phyloP scores from a whole-genome alignment of 2,888 invertebrate genomes.

The Eristalis arbustorum region DNA sequence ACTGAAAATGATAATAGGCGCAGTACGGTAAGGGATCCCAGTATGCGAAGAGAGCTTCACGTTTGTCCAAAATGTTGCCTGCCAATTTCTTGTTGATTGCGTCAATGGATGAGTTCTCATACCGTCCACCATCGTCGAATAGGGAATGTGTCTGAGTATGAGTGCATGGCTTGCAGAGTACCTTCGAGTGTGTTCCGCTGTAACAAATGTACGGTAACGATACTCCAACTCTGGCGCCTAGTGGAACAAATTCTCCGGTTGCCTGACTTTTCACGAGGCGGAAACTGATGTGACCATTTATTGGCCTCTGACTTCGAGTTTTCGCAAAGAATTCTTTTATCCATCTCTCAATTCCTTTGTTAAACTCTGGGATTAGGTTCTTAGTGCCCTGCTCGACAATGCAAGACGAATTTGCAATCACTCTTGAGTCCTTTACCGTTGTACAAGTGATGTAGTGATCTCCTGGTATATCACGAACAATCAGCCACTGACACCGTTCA shows the following conservation, averaged over 20 bases:
- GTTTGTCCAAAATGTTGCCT: constrained; percentile 87
- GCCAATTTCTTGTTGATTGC: constrained; percentile 83
- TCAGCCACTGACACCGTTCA: constrained; percentile 88
- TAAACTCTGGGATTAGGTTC: constrained; percentile 86
- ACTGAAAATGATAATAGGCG: constrained; percentile 90
- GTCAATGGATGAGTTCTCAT: constrained; percentile 80
- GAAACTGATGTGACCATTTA: constrained; percentile 90
- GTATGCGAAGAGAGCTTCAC: constrained; percentile 89
- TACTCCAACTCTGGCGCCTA: constrained; percentile 89
- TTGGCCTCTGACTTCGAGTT: constrained; percentile 84
- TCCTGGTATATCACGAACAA: constrained; percentile 88
- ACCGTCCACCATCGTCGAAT: constrained; percentile 83
- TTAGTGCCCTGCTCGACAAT: constrained; percentile 85
- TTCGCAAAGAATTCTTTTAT: constrained; percentile 86
- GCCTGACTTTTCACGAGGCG: constrained; percentile 86
- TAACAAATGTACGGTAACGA: constrained; percentile 91
- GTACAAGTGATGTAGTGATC: constrained; percentile 91
- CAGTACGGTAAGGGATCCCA: constrained; percentile 94
- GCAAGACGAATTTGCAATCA: constrained; percentile 91
- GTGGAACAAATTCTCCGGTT: constrained; percentile 82
- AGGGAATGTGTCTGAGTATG: constrained; percentile 81
- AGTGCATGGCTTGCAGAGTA: constrained; percentile 84
- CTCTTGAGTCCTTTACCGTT: constrained; percentile 88
- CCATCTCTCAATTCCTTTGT: constrained; percentile 87
- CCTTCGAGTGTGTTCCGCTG: constrained; percentile 84